A percentile compares a stretch with the other conserved stretches of the same genome.
phyloP scores from a whole-genome alignment of 2,797 vertebrate genomes.

The Anas bernieri region DNA sequence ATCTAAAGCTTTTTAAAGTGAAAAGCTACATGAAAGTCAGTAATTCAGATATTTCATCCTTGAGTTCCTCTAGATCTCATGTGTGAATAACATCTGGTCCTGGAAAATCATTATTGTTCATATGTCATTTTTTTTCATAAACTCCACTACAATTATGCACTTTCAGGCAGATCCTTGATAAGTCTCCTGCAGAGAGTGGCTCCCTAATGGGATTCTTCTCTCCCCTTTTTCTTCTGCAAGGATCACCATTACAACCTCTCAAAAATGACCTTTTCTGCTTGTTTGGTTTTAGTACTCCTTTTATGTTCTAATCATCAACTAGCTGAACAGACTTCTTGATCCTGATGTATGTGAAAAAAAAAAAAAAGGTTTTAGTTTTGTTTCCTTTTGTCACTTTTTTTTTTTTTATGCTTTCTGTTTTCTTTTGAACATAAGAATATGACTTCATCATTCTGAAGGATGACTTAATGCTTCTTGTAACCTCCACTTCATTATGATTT shows the following conservation, averaged over 20 bases:
- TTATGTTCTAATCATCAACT: not conserved
- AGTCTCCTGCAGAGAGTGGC: not conserved
- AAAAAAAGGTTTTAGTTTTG: not conserved
- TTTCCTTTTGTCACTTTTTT: not conserved
- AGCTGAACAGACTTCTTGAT: not conserved
- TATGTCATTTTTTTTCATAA: not conserved
- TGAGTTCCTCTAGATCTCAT: not conserved
- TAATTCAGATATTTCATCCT: slow-evolving; percentile 22
- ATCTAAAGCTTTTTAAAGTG: not conserved
- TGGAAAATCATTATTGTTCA: not conserved
- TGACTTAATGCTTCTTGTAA: not conserved
- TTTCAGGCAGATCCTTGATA: not conserved
- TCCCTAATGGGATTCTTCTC: not conserved
- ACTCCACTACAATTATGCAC: not conserved
- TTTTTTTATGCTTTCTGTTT: not conserved
- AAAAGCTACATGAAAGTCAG: not conserved
- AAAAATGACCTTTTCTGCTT: not conserved
- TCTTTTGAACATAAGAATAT: not conserved
- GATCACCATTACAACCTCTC: not conserved
- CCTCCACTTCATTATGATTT: not conserved
- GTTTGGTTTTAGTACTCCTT: not conserved
- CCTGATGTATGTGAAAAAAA: not conserved
- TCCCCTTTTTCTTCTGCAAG: not conserved
- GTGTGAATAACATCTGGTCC: not conserved
- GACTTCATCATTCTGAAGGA: not conserved